These are phyloP conservation scores for Lamproptera curius DNA, from an alignment of 2,888 invertebrate genomes.

Conservation along the genomic window DNA sequence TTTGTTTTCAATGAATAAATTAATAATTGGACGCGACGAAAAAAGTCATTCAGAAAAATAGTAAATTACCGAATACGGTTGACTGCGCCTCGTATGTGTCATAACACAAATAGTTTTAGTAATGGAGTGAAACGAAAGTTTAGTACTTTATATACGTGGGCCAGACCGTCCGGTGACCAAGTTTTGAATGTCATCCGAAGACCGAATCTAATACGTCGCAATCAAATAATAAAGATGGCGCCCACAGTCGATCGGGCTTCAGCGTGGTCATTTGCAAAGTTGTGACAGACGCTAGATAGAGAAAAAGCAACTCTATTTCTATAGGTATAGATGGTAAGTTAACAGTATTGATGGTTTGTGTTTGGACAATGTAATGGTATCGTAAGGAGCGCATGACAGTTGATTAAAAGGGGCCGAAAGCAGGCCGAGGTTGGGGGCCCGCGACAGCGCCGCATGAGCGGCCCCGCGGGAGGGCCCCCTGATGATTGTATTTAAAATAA, in stretches of 20 bases:
- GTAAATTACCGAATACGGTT: conserved; percentile 5
- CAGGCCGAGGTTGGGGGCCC: conserved; percentile 69
- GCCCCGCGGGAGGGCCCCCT: conserved; percentile 67
- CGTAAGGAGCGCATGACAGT: conserved; percentile 69
- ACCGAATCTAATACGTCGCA: conserved; percentile 56
- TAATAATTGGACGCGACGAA: conserved; percentile 2
- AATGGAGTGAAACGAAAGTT: conserved; percentile 15
- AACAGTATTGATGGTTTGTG: conserved; percentile 22
- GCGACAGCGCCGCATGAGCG: conserved; percentile 71
- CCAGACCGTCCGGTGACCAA: conserved; percentile 28
- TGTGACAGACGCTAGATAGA: conserved; percentile 20
- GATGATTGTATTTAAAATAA: conserved; percentile 79
- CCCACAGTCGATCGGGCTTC: conserved; percentile 38
- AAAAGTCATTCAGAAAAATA: not conserved
- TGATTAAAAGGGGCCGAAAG: conserved; percentile 77
- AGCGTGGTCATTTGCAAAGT: conserved; percentile 33
- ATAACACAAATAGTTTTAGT: conserved; percentile 18
- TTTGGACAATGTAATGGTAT: conserved; percentile 45
- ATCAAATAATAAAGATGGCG: conserved; percentile 66
- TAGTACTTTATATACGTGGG: conserved; percentile 15
- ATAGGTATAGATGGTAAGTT: conserved; percentile 21
- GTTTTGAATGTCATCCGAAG: conserved; percentile 50
- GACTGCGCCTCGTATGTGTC: conserved; percentile 2
- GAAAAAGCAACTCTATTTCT: conserved; percentile 29
- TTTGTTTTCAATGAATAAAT: conserved; percentile 1